Evolutionary conservation across 1,140 invertebrate species (phyloP).

Genomic region (Lepidurus apus): DNA sequence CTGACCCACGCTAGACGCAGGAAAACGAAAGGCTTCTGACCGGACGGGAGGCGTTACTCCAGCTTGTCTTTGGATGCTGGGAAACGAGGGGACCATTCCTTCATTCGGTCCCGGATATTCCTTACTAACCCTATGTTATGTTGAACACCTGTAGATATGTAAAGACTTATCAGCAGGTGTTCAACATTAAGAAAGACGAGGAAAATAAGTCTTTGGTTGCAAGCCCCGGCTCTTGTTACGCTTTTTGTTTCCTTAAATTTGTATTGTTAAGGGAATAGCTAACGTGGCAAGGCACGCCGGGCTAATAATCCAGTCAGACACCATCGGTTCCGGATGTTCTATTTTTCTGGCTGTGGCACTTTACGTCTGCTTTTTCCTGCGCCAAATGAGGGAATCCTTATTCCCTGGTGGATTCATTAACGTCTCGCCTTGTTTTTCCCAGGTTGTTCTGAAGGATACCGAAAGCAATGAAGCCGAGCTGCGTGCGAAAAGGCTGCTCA

Average conservation of each 20-base stretch:
- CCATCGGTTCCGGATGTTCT: too few relatives aligned
- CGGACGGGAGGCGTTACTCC: too few relatives aligned
- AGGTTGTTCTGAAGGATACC: slow-evolving; percentile 53
- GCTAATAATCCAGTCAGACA: too few relatives aligned
- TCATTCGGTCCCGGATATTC: too few relatives aligned
- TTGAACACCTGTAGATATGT: too few relatives aligned
- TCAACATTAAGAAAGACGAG: not conserved
- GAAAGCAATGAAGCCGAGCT: slow-evolving; percentile 57
- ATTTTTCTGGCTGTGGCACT: too few relatives aligned
- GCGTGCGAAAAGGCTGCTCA: slow-evolving; percentile 69
- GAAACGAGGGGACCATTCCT: too few relatives aligned
- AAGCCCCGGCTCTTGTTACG: not conserved
- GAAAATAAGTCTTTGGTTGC: not conserved
- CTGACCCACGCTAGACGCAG: too few relatives aligned
- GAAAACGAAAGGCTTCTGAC: not conserved
- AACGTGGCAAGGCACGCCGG: not conserved
- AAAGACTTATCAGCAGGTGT: not conserved
- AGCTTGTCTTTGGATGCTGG: too few relatives aligned
- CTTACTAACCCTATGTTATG: too few relatives aligned
- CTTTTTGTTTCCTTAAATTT: slow-evolving; percentile 14
- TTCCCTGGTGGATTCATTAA: not conserved
- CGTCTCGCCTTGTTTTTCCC: slow-evolving; percentile 37
- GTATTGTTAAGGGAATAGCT: not conserved
- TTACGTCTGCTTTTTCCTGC: too few relatives aligned
- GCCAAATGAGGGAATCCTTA: too few relatives aligned